These are phyloP conservation scores for Plutomurus gul DNA, from an alignment of 1,140 invertebrate species.

Conservation along the genomic window DNA sequence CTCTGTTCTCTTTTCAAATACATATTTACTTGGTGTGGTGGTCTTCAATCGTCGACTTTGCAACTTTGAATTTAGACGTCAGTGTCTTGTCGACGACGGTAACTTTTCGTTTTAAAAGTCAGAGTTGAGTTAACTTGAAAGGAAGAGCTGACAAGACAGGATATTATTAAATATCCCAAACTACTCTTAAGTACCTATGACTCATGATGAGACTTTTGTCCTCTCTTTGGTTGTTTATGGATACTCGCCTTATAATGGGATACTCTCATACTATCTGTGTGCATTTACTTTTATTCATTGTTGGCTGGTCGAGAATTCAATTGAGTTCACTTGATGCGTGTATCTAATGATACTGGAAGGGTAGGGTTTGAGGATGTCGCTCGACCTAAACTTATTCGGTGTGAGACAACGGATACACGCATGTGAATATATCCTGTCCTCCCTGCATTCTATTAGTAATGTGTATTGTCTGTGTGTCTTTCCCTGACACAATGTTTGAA, in stretches of 20 bases:
- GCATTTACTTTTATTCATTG: neutral
- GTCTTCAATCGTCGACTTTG: neutral
- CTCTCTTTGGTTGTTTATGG: neutral
- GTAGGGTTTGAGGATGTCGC: neutral
- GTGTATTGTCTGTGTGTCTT: neutral
- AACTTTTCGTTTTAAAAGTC: neutral
- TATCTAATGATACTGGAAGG: neutral
- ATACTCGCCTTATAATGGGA: neutral
- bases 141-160: neutral
- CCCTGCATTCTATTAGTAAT: neutral
- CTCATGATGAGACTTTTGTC: constrained; percentile 2
- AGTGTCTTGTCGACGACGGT: neutral
- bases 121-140: constrained; percentile 10
- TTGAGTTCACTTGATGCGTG: neutral
- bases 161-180: constrained; percentile 10
- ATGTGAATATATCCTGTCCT: neutral
- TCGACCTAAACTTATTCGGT: neutral
- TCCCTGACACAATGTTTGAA: neutral
- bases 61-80: neutral
- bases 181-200: neutral
- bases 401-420: neutral
- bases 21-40: neutral
- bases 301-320: neutral
- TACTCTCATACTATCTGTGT: no score
- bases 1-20: no score